These are phyloP conservation scores for Sitophilus oryzae DNA, from an alignment of 1,140 invertebrate genomes.

Conservation along the genomic window DNA sequence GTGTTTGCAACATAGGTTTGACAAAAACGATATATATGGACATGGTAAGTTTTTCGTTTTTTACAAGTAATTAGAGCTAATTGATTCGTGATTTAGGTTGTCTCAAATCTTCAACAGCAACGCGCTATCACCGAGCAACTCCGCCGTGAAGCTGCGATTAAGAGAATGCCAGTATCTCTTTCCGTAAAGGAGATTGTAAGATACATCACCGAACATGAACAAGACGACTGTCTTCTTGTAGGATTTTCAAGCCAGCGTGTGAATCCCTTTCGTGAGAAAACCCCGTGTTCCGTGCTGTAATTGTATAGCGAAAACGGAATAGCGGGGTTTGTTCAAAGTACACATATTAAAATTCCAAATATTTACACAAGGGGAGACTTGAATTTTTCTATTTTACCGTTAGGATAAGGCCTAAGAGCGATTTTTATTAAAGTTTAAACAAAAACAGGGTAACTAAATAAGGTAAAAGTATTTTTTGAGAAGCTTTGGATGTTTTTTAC, in stretches of 20 bases:
- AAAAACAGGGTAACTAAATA: not conserved
- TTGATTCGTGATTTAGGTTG: slow-evolving; percentile 89
- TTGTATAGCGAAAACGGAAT: slow-evolving; percentile 1
- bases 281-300: slow-evolving; percentile 78
- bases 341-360: not conserved
- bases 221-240: slow-evolving; percentile 91
- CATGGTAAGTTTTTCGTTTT: not conserved
- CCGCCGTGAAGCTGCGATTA: slow-evolving; percentile 82
- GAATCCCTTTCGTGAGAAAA: slow-evolving; percentile 96
- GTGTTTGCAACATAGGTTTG: too few relatives aligned
- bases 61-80: too few relatives aligned
- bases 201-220: slow-evolving; percentile 86
- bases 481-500: too few relatives aligned
- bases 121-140: slow-evolving; percentile 89
- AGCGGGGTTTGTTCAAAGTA: not conserved
- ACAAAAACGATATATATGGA: slow-evolving; percentile 10
- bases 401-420: too few relatives aligned
- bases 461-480: too few relatives aligned
- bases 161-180: slow-evolving; percentile 77
- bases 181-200: slow-evolving; percentile 91
- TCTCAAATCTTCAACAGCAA: slow-evolving; percentile 85
- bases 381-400: too few relatives aligned
- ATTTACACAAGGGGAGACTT: too few relatives aligned
- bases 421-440: not conserved
- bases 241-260: slow-evolving; percentile 94